Evolutionary conservation across 2,888 invertebrate species (phyloP).

Genomic region (Calliopum simillimum): DNA sequence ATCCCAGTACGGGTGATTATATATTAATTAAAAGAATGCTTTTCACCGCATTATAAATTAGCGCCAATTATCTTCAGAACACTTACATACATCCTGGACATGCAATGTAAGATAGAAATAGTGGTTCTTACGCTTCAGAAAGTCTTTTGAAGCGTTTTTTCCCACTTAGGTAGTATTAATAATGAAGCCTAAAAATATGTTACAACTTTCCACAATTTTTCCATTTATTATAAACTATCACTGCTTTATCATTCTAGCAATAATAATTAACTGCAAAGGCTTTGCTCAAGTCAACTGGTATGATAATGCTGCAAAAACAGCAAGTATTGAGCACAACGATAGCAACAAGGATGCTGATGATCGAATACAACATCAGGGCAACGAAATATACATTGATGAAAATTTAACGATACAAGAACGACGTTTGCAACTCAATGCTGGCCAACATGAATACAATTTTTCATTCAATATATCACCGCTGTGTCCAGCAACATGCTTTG

Average conservation of each 20-base stretch:
- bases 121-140: no score
- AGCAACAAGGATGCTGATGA: constrained; percentile 38
- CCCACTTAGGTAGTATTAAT: no score
- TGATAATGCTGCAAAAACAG: constrained; percentile 39
- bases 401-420: constrained; percentile 33
- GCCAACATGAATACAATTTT: constrained; percentile 38
- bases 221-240: no score
- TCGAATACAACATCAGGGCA: constrained; percentile 40
- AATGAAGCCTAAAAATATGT: no score
- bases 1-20: no score
- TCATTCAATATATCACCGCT: constrained; percentile 46
- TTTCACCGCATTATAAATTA: no score
- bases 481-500: constrained; percentile 48
- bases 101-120: no score
- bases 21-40: no score
- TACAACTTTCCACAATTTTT: no score
- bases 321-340: constrained; percentile 53
- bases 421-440: constrained; percentile 28
- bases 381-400: constrained; percentile 42
- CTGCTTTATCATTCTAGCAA: background rate
- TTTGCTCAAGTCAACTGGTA: constrained; percentile 47
- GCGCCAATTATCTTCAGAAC: no score
- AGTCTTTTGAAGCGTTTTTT: no score
- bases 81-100: no score
- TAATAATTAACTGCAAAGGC: constrained; percentile 41